phyloP scores from a whole-genome alignment of 1,140 invertebrate genomes.

The Hermetia illucens region DNA sequence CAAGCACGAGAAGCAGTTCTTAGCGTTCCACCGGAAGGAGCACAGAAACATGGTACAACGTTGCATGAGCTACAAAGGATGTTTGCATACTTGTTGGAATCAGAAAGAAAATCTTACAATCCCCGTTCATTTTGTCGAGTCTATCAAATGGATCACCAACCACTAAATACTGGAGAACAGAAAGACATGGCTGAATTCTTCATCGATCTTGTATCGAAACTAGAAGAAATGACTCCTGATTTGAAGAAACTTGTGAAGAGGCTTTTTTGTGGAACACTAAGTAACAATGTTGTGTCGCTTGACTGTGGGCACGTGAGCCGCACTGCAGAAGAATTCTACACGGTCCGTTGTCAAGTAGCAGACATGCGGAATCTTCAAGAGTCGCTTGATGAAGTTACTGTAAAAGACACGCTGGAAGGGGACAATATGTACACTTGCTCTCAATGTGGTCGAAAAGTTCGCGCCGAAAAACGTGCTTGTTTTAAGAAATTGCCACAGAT shows the following conservation, averaged over 20 bases:
- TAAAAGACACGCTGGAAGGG: conserved; percentile 90
- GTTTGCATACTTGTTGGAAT: conserved; percentile 90
- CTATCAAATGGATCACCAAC: conserved; percentile 93
- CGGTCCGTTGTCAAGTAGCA: conserved; percentile 86
- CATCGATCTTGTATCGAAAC: conserved; percentile 86
- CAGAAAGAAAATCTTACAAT: conserved; percentile 89
- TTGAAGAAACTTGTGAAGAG: conserved; percentile 82
- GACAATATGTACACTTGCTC: conserved; percentile 97
- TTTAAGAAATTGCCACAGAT: conserved; percentile 89
- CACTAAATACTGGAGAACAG: conserved; percentile 89
- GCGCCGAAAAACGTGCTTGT: conserved; percentile 87
- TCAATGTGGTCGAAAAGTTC: conserved; percentile 85
- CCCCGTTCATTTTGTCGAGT: conserved; percentile 90
- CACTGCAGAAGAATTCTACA: conserved; percentile 92
- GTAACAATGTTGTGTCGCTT: conserved; percentile 87
- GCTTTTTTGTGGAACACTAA: conserved; percentile 82
- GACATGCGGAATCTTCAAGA: conserved; percentile 94
- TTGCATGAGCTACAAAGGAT: conserved; percentile 80
- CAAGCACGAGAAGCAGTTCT: conserved; percentile 73
- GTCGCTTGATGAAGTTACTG: conserved; percentile 87
- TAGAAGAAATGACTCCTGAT: conserved; percentile 90
- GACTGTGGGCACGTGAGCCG: conserved; percentile 89
- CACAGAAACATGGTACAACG: conserved; percentile 66
- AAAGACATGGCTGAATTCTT: conserved; percentile 99
- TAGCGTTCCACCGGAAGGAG: conserved; percentile 36